These are phyloP conservation scores for Athetis lepigone DNA, from an alignment of 2,888 invertebrate species.

Conservation along the genomic window DNA sequence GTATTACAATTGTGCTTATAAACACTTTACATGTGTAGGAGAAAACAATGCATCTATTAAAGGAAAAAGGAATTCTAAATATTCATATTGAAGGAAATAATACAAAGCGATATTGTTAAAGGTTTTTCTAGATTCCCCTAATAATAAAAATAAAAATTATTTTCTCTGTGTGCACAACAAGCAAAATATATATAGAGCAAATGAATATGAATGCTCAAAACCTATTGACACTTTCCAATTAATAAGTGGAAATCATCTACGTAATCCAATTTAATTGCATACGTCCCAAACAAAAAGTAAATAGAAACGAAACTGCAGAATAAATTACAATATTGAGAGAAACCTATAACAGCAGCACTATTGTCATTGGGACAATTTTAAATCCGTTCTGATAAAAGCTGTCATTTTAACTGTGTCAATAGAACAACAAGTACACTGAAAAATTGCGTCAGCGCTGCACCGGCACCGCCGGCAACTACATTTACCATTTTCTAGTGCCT, in stretches of 20 bases:
- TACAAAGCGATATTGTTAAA: constrained; percentile 12
- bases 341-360: constrained; percentile 34
- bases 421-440: constrained; percentile 50
- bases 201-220: constrained; percentile 64
- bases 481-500: constrained; percentile 28
- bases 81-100: constrained; percentile 11
- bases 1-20: constrained; percentile 72
- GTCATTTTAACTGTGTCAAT: constrained; percentile 53
- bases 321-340: constrained; percentile 42
- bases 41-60: constrained; percentile 28
- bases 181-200: constrained; percentile 59
- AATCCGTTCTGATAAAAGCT: constrained; percentile 58
- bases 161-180: constrained; percentile 73
- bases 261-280: constrained; percentile 31
- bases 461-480: constrained; percentile 40
- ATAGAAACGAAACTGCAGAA: constrained; percentile 33
- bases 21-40: constrained; percentile 54
- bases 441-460: constrained; percentile 43
- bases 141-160: constrained; percentile 19
- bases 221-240: constrained; percentile 71
- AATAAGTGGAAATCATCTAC: constrained; percentile 67
- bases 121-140: constrained; percentile 1
- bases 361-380: constrained; percentile 54
- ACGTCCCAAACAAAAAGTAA: constrained; percentile 13
- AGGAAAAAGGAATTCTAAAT: constrained; percentile 45